A percentile compares a stretch with the other conserved stretches of the same genome.
Conservation (phyloP, 2,797 vertebrate species). For the Echeneis naucrates region DNA sequence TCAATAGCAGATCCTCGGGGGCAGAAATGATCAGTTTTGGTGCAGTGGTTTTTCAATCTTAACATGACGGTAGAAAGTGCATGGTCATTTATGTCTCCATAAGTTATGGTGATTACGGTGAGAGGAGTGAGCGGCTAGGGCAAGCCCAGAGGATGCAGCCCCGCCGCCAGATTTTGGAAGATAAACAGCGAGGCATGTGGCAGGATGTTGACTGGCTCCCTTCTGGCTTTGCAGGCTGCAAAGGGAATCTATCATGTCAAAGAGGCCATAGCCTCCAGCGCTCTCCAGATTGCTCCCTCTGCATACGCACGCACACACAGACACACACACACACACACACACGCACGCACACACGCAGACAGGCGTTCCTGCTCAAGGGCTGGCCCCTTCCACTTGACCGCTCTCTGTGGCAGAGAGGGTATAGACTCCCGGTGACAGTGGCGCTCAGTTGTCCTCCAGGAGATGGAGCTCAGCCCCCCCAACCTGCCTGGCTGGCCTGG, state of each 20-base stretch:
- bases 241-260: conserved; percentile 77
- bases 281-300: conserved; percentile 75
- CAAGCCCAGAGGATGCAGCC: conserved; percentile 58
- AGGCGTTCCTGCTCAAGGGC: conserved; percentile 62
- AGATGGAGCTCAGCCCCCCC: conserved; percentile 72
- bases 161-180: conserved; percentile 74
- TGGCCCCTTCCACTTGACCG: conserved; percentile 77
- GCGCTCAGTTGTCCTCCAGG: conserved; percentile 76
- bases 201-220: conserved; percentile 74
- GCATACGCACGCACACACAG: conserved; percentile 45
- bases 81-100: conserved; percentile 67
- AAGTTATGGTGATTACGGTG: conserved; percentile 69
- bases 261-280: conserved; percentile 78
- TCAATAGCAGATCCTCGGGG: conserved; percentile 34
- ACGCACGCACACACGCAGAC: conserved; percentile 41
- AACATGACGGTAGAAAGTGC: conserved; percentile 44
- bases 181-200: conserved; percentile 76
- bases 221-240: conserved; percentile 70
- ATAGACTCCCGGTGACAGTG: conserved; percentile 72
- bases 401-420: conserved; percentile 71
- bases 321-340: conserved; percentile 24
- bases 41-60: conserved; percentile 39
- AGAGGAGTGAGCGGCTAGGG: conserved; percentile 40
- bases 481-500: conserved; percentile 64
- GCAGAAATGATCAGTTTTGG: conserved; percentile 26